Evolutionary conservation across 1,140 invertebrate genomes (phyloP), one percentile per base, ranked within the genome.

Genomic region (Myzus persicae): DNA sequence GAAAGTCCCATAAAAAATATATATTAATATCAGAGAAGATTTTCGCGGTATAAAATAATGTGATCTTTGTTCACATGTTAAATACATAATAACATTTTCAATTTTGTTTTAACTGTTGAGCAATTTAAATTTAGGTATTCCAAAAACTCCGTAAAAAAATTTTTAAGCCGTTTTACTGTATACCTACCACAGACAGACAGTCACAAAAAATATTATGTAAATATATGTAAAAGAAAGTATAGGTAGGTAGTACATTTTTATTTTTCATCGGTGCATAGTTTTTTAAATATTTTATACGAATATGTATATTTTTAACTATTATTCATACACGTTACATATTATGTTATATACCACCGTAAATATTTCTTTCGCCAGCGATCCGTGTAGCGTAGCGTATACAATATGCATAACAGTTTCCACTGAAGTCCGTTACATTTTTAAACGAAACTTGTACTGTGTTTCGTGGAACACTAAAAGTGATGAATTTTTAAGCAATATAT

Each of bases 361-460:
- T 76, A 76, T 76, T 76, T 76, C 59, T 76, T 76, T 76, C 36
- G 14, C n/a, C 11, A n/a, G 20, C 31, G 31, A 76, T n/a, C n/a
- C 31, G 14, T 76, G n/a, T 5, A 76, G 4, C n/a, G 4, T n/a
- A 76, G 31, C 14, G 59, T n/a, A n/a, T 76, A n/a, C 59, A 67
- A 67, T 67, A 67, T 76, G 59, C 14, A 76, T 36, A n/a, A 14
- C 14, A 76, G 14, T 76, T 36, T 76, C 31, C 5, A 76, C 59
- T 31, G 59, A 76, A n/a, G 59, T 76, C 59, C 59, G n/a, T 76
- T 76, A n/a, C 59, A 76, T 76, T 76, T 67, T 76, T 76, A 76
- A 76, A 76, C 59, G 14, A 76, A 76, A 76, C n/a, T 76, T 76
- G 59, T 76, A 76, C 59, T 76, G n/a, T 4, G 14, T 76, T 76